Percentiles rank a stretch among this genome's conserved stretches.
Evolutionary conservation across 2,113 vertebrate species (phyloP).

Genomic region (Coreoperca whiteheadi): DNA sequence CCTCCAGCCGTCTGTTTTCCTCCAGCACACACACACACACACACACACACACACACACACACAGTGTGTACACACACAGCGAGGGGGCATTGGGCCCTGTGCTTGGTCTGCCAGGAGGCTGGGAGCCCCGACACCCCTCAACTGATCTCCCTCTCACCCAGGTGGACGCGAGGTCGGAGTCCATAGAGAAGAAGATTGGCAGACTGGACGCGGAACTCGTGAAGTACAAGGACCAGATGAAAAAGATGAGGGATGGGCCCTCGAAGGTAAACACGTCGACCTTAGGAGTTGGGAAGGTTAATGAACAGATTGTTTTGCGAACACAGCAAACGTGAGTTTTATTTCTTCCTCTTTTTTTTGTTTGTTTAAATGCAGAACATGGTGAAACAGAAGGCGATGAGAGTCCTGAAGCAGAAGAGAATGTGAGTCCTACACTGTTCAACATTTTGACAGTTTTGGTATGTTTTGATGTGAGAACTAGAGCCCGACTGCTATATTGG

Average conservation of each 20-base stretch:
- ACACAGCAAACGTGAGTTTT: background rate
- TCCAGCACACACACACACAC: background rate
- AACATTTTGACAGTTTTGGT: too few relatives aligned
- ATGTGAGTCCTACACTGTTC: constrained; percentile 88
- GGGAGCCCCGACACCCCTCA: background rate
- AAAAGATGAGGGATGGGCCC: constrained; percentile 99
- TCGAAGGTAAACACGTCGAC: constrained; percentile 86
- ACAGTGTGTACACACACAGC: background rate
- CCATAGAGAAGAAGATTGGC: constrained; percentile 96
- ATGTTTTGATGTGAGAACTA: background rate
- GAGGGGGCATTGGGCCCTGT: background rate
- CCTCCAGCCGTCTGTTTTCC: background rate
- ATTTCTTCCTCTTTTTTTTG: constrained; percentile 39
- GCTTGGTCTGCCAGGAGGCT: constrained; percentile 9
- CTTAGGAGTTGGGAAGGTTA: background rate
- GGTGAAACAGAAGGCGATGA: constrained; percentile 98
- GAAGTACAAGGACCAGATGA: constrained; percentile 99
- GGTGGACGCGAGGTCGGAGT: constrained; percentile 95
- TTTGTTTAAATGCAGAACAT: constrained; percentile 92
- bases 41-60: too few relatives aligned
- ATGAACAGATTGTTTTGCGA: background rate
- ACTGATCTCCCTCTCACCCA: constrained; percentile 60
- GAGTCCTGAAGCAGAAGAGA: constrained; percentile 97
- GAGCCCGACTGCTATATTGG: background rate
- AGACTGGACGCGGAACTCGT: constrained; percentile 93